Evolutionary conservation across 2,888 invertebrate species (phyloP).

Genomic region (Sphinx pinastri): DNA sequence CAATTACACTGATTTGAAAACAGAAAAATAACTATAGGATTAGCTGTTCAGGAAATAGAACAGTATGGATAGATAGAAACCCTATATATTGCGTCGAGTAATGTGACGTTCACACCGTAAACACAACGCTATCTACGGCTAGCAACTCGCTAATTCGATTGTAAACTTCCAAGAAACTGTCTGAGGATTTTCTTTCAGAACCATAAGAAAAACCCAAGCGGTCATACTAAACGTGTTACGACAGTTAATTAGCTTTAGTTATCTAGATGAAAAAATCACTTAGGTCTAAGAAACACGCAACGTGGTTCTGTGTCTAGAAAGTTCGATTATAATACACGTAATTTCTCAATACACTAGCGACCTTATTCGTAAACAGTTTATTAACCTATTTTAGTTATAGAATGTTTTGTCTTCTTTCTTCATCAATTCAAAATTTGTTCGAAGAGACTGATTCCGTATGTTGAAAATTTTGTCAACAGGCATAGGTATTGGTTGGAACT

Average conservation of each 20-base stretch:
- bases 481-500: background rate
- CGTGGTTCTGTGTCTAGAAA: background rate
- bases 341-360: constrained; percentile 1
- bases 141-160: constrained; percentile 18
- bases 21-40: background rate
- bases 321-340: background rate
- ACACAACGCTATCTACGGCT: background rate
- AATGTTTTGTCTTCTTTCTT: too few relatives aligned
- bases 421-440: too few relatives aligned
- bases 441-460: too few relatives aligned
- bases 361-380: too few relatives aligned
- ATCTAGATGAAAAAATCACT: constrained; percentile 7
- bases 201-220: constrained; percentile 12
- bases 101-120: background rate
- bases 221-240: constrained; percentile 2
- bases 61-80: constrained; percentile 3
- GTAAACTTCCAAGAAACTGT: constrained; percentile 12
- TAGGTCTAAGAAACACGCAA: background rate
- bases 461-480: too few relatives aligned
- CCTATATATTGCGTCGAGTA: background rate
- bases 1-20: too few relatives aligned
- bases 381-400: too few relatives aligned
- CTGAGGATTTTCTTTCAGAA: constrained; percentile 15
- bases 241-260: constrained; percentile 9
- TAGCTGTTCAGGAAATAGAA: background rate